phyloP scores from a whole-genome alignment of 2,113 vertebrate species.

The Cathartes aura region DNA sequence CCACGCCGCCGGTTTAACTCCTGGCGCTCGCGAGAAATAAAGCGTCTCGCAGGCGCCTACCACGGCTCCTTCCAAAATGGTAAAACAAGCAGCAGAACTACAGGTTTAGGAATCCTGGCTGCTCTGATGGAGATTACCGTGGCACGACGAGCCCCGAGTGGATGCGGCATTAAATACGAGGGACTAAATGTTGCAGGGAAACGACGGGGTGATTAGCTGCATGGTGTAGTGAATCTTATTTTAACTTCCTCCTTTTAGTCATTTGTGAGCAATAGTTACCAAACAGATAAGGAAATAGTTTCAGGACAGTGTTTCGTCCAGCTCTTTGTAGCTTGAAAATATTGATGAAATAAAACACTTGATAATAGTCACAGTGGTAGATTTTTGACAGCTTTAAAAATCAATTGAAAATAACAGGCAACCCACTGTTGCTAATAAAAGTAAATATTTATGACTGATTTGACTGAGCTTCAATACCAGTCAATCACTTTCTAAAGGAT shows the following conservation, averaged over 20 bases:
- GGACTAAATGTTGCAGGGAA: not conserved
- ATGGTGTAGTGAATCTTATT: not conserved
- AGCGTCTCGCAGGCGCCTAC: not conserved
- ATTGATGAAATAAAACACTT: constrained; percentile 80
- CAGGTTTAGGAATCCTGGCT: not conserved
- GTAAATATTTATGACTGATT: constrained; percentile 99
- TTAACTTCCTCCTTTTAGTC: not conserved
- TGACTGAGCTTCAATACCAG: constrained; percentile 93
- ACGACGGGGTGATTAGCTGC: constrained; percentile 19
- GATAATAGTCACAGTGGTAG: constrained; percentile 79
- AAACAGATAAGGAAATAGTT: not conserved
- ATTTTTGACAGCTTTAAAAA: constrained; percentile 86
- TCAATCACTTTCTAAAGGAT: constrained; percentile 97
- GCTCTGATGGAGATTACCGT: not conserved
- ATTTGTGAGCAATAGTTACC: not conserved
- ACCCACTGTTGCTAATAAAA: constrained; percentile 90
- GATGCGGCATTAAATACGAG: not conserved
- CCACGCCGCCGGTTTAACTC: not conserved
- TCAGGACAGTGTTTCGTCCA: not conserved
- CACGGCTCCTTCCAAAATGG: not conserved
- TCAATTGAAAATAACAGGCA: constrained; percentile 92
- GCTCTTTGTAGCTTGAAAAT: constrained; percentile 62
- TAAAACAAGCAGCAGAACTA: not conserved
- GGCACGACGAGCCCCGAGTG: not conserved
- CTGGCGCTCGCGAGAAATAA: not conserved